Evolutionary conservation across 2,888 invertebrate species (phyloP).

Genomic region (Ctenicera cuprea): DNA sequence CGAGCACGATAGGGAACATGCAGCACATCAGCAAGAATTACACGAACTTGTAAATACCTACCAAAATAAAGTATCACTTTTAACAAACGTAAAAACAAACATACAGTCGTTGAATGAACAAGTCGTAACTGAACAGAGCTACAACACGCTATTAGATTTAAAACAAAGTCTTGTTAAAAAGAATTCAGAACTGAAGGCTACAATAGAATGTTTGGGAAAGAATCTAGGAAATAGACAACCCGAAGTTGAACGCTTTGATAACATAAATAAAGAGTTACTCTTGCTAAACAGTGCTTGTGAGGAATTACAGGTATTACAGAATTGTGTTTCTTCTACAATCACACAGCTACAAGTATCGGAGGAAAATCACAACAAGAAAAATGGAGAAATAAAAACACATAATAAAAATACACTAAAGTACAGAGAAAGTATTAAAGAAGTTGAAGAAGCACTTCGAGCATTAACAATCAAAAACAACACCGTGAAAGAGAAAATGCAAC

Average conservation of each 20-base stretch:
- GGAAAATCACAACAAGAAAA: conserved; percentile 2
- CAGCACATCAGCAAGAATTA: neutral
- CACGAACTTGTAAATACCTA: neutral
- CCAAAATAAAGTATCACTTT: conserved; percentile 13
- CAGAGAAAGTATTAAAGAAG: neutral
- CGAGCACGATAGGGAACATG: neutral
- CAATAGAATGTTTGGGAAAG: neutral
- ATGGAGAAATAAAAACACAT: neutral
- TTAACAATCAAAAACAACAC: neutral
- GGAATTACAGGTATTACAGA: neutral
- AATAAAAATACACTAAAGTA: conserved; percentile 7
- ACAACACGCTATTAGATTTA: conserved; percentile 1
- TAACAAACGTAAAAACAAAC: conserved; percentile 23
- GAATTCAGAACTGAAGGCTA: neutral
- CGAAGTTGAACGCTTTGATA: conserved; percentile 21
- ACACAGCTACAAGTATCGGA: neutral
- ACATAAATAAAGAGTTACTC: neutral
- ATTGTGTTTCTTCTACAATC: neutral
- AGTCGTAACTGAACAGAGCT: conserved; percentile 24
- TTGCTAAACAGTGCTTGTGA: neutral
- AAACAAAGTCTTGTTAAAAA: conserved; percentile 19
- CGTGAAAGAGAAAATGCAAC: neutral
- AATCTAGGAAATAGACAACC: conserved; percentile 18
- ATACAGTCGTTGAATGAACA: conserved; percentile 27
- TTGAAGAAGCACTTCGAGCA: neutral